Base-by-base conservation (phyloP, 2,888 invertebrate species). In the Lasioglossum lativentre region DNA sequence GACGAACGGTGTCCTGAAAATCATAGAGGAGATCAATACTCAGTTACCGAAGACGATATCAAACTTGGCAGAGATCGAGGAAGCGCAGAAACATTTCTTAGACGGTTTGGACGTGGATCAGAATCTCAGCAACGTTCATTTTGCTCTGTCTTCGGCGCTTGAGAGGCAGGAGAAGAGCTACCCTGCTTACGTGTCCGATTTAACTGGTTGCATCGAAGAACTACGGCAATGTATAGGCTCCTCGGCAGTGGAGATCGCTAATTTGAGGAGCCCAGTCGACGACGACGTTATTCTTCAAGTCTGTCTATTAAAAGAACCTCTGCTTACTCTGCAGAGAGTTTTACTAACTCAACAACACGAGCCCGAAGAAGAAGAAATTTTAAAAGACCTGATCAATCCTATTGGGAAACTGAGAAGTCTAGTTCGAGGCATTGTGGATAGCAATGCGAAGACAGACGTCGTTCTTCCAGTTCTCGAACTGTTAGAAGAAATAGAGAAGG, bases 401-500 rank as follows among this genome's bases (percentile, higher is more conserved):
- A 86, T 95, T 14, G 81, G 85, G n/a, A 90, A 89, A 42, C 83
- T 94, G 63, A 93, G 91, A 83, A 68, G 68, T 5, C 75, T 93
- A 5, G 78, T 93, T n/a, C 79, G 86, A 30, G 85, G 87, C n/a
- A 88, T 94, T 34, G 82, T 87, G 0, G 81, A 92, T 38, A 89
- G 81, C 19, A 71, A 89, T 4, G 78, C 81, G 2, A 89, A 81
- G 23, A 80, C 86, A 6, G 89, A 90, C 12, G 63, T 77, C 0
- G 84, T 92, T n/a, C 77, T 88, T 10, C 83, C 91, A 1, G 79
- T 94, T 27, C 52, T 93, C 5, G 89, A 93, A 70, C 80, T 94
- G n/a, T 78, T 94, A 6, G 93, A 93, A 80, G 94, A 93, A 56
- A 92, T 94, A 52, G 92, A 93, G 70, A 93, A 92, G 59, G 93